A percentile compares a stretch with the other conserved stretches of the same genome.
phyloP scores from a whole-genome alignment of 92 coral and sea anemone species.

The Paragorgia papillata region DNA sequence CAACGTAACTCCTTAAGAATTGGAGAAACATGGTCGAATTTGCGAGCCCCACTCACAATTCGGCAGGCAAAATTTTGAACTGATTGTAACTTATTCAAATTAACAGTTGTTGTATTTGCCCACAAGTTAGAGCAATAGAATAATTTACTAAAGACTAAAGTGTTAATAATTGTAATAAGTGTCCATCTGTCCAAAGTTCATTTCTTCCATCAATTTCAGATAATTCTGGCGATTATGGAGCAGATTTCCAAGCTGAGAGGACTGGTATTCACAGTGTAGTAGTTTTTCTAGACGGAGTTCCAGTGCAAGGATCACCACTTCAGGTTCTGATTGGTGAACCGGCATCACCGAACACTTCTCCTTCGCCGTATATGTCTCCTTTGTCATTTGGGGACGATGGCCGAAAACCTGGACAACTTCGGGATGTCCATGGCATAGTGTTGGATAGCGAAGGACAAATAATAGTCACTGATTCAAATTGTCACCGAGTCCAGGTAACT shows the following conservation, averaged over 20 bases:
- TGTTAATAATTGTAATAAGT: no score
- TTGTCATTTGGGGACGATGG: conserved; percentile 70
- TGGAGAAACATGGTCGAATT: no score
- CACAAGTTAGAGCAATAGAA: no score
- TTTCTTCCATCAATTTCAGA: neutral
- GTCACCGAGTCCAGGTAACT: conserved; percentile 86
- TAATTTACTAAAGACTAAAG: no score
- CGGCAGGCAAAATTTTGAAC: no score
- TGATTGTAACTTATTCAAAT: no score
- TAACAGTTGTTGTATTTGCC: no score
- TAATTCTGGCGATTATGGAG: conserved; percentile 22
- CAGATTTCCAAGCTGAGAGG: conserved; percentile 35
- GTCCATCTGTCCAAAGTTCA: no score
- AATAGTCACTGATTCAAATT: conserved; percentile 85
- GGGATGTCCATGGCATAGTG: conserved; percentile 93
- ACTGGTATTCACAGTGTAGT: conserved; percentile 23
- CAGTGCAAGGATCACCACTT: conserved; percentile 15
- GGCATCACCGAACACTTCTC: conserved; percentile 15
- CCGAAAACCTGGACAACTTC: conserved; percentile 75
- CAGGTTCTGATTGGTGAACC: conserved; percentile 18
- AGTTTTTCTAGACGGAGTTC: conserved; percentile 24
- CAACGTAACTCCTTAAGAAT: no score
- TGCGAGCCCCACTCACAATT: no score
- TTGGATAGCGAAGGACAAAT: conserved; percentile 78
- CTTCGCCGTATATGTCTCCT: neutral